Evolutionary conservation across 2,888 invertebrate genomes (phyloP).

Genomic region (Venusia cambrica): DNA sequence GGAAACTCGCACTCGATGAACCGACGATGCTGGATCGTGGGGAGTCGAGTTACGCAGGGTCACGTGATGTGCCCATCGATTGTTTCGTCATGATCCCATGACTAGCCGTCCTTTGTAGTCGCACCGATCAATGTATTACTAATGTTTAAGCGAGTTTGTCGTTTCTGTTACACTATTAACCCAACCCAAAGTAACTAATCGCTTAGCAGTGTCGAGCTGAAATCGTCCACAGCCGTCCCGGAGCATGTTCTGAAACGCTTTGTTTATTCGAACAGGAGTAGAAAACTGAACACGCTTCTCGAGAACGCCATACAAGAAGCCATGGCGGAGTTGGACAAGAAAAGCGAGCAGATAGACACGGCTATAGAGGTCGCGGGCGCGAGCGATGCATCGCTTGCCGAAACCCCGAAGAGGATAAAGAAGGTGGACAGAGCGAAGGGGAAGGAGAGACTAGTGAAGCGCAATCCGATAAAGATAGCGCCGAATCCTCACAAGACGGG

Average conservation of each 20-base stretch:
- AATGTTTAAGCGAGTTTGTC: constrained; percentile 4
- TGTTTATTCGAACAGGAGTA: constrained; percentile 84
- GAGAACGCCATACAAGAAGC: constrained; percentile 97
- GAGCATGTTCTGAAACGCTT: constrained; percentile 22
- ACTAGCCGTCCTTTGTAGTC: constrained; percentile 13
- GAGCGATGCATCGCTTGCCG: constrained; percentile 32
- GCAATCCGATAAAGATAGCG: constrained; percentile 43
- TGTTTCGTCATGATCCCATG: too few species aligned
- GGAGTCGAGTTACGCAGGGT: too few species aligned
- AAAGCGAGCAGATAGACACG: constrained; percentile 55
- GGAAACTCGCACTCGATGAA: too few species aligned
- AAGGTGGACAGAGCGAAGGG: constrained; percentile 46
- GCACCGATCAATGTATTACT: constrained; percentile 5
- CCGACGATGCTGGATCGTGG: too few species aligned
- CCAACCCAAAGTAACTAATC: constrained; percentile 55
- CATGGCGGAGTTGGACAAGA: constrained; percentile 92
- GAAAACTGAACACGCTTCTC: constrained; percentile 94
- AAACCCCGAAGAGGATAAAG: constrained; percentile 48
- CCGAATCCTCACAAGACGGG: constrained; percentile 44
- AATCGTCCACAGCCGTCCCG: constrained; percentile 29
- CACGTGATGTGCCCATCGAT: too few species aligned
- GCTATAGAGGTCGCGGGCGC: constrained; percentile 15
- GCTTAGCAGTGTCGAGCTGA: constrained; percentile 24
- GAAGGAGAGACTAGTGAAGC: constrained; percentile 52
- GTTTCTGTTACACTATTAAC: constrained; percentile 49